Evolutionary conservation across 2,888 invertebrate species (phyloP), one percentile per base, ranked within the genome.

Genomic region (Pammene aurita): DNA sequence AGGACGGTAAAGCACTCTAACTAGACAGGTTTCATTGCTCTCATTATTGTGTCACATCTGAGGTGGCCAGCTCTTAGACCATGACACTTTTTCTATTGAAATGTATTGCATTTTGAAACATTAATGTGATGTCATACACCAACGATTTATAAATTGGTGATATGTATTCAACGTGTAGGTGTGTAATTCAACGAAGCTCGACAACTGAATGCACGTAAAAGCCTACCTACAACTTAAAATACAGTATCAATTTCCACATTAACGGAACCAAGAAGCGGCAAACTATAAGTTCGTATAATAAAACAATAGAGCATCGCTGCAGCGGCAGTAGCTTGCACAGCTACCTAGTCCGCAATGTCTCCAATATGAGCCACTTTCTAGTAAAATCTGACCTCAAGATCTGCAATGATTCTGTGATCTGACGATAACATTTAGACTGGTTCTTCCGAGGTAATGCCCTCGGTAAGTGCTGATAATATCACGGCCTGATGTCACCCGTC

Each of bases 401-500:
- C 7, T n/a, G 7, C 4, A 54, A n/a, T 54, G 34, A 54, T 35
- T 34, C 7, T 34, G n/a, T 54, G n/a, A 16, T 13, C 5, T n/a
- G 9, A 13, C 34, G 34, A n/a, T 54, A 50, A 4, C 10, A 50
- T 13, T 34, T 54, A 54, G 7, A 34, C 54, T n/a, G 54, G 54
- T 54, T 54, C 5, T 26, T 26, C 50, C 11, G 13, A 9, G 11
- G 26, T 7, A 54, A 34, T 34, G 54, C 7, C 6, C 26, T 13
- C n/a, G 54, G 34, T n/a, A 54, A n/a, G n/a, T 7, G 13, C 13
- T 13, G 52, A 0, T 18, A 13, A 34, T 5, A 54, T 5, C 54
- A 18, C 46, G 54, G 50, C 41, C 7, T 14, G 62, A 68, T 64
- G 66, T 69, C 66, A 54, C 65, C 6, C 58, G 69, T 70, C 61